Conservation (phyloP, 2,797 vertebrate genomes). For the Semaprochilodus insignis region DNA sequence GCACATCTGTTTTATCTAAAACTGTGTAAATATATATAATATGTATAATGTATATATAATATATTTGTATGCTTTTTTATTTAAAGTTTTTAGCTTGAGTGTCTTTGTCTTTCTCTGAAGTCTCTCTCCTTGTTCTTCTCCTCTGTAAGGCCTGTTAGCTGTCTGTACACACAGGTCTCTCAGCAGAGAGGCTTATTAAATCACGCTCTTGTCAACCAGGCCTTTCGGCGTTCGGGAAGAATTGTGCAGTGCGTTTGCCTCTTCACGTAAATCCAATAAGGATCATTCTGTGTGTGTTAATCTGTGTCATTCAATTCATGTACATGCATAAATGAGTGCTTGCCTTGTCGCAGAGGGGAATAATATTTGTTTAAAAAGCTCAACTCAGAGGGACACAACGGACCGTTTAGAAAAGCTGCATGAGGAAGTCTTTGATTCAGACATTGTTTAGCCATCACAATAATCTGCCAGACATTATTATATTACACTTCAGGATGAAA, state of each 20-base stretch:
- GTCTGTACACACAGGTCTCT: neutral
- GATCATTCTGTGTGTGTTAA: constrained; percentile 35
- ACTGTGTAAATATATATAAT: too few relatives aligned
- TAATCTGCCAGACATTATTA: neutral
- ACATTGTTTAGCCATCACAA: neutral
- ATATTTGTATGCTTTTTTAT: too few relatives aligned
- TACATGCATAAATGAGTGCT: constrained; percentile 33
- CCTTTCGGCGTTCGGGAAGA: constrained; percentile 32
- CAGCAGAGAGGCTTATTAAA: constrained; percentile 36
- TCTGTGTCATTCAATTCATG: constrained; percentile 43
- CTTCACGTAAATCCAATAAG: constrained; percentile 51
- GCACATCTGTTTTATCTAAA: too few relatives aligned
- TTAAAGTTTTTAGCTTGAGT: neutral
- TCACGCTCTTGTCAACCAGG: constrained; percentile 30
- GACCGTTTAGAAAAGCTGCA: neutral
- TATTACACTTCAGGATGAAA: neutral
- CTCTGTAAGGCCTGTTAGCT: neutral
- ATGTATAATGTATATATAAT: too few relatives aligned
- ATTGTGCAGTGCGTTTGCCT: constrained; percentile 34
- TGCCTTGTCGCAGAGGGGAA: constrained; percentile 29
- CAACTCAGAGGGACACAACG: neutral
- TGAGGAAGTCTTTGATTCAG: neutral
- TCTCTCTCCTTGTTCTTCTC: neutral
- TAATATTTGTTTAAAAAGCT: constrained; percentile 35
- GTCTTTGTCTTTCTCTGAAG: neutral